Evolutionary conservation across 2,888 invertebrate genomes (phyloP).

Genomic region (Drosophila eohydei): DNA sequence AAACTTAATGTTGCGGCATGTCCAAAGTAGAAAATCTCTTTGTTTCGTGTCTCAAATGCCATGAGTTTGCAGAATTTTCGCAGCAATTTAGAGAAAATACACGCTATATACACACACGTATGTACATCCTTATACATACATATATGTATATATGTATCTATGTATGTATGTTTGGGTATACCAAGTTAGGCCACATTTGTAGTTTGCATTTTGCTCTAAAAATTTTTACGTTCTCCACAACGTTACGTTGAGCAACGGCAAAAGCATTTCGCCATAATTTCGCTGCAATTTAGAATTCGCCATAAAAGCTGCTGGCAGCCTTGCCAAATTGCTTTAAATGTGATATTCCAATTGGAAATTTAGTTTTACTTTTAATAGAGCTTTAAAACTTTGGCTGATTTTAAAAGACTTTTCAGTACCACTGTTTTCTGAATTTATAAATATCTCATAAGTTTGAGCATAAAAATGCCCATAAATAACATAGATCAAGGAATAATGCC

Average conservation of each 20-base stretch:
- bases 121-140: not conserved
- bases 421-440: too few relatives aligned
- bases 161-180: not conserved
- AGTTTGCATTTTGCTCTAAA: conserved; percentile 2
- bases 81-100: conserved; percentile 41
- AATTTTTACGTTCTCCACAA: not conserved
- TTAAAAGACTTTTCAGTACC: too few relatives aligned
- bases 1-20: conserved; percentile 36
- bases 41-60: conserved; percentile 65
- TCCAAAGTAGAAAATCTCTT: conserved; percentile 69
- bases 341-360: not conserved
- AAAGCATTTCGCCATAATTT: conserved; percentile 12
- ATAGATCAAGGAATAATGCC: too few relatives aligned
- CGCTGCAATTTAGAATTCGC: not conserved
- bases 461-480: too few relatives aligned
- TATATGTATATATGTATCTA: not conserved
- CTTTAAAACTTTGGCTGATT: too few relatives aligned
- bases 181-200: conserved; percentile 6
- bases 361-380: not conserved
- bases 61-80: conserved; percentile 70
- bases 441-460: too few relatives aligned
- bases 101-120: not conserved
- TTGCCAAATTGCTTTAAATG: not conserved
- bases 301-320: not conserved
- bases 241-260: not conserved